Base-by-base conservation (phyloP, 2,888 invertebrate genomes). In the Cantharis flavilabris region DNA sequence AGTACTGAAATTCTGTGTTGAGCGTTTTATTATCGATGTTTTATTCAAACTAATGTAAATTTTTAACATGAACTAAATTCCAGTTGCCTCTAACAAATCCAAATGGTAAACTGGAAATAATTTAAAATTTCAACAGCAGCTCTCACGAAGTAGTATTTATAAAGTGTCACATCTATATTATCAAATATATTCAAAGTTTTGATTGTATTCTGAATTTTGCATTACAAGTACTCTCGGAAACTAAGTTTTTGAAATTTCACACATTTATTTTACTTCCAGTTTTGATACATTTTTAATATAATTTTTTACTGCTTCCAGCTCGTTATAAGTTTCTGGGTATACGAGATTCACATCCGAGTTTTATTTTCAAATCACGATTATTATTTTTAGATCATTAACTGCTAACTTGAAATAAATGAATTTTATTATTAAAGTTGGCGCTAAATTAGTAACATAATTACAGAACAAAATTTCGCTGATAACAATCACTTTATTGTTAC, bases 401-500 rank as follows among this genome's bases (percentile, higher is more conserved):
- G 49, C n/a, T 49, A 49, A 49, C 49, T n/a, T 49, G 49, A 49
- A 49, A 49, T 49, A 49, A 49, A 49, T 49, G 49, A n/a, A 49
- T n/a, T n/a, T 49, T 49, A 49, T 49, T n/a, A 49, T 49, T 0
- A 49, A 49, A 49, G 49, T 49, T 49, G 49, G 49, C n/a, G 49
- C n/a, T 49, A 49, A 49, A 49, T 49, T 49, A 49, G 49, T 23
- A 67, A 26, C 20, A 67, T 67, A 26, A 67, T 67, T 67, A 70
- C 70, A 23, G 10, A 7, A 20, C 18, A 10, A 20, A 14, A 33
- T 67, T 49, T 28, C 67, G 11, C 71, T 16, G 71, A 28, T 71
- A 63, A 72, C 72, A 67, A 72, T 72, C 30, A 49, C 16, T 73
- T 69, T 69, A 73, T 73, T 73, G 67, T 67, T 69, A 26, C 67